Evolutionary conservation across 2,888 invertebrate species (phyloP), one percentile per base, ranked within the genome.

Genomic region (Leptinotarsa haldemani): DNA sequence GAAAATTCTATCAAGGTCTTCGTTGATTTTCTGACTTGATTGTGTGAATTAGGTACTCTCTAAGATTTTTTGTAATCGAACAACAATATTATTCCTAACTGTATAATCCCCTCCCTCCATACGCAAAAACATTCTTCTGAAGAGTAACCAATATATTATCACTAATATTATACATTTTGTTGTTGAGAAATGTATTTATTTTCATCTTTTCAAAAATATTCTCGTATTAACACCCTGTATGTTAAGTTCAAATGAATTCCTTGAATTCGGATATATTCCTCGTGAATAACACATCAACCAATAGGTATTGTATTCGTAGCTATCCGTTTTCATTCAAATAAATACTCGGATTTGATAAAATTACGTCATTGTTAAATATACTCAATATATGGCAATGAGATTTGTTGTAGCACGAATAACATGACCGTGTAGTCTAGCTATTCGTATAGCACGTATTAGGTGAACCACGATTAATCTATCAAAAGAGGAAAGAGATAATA

Each of bases 321-420:
- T 50, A 16, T 50, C n/a, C 50, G 50, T 50, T 50, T 50, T n/a
- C 50, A 50, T 50, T 50, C 1, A n/a, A 15, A 50, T 16, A 16
- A 50, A 50, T 50, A 50, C 50, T 50, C 50, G 16, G 50, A 50
- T 50, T 50, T 50, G 50, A 50, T 50, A 50, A 50, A 50, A 16
- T 50, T 50, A 50, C 50, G 50, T 50, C 50, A 50, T 50, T 50
- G 50, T 50, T 50, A 50, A 50, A 50, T 50, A 50, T 50, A 50
- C 15, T 50, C 50, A n/a, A 50, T 50, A 50, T 50, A 50, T 50
- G 50, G 50, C 50, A 50, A 50, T 50, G n/a, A 50, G 5, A 50
- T 15, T 50, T n/a, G 50, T 50, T 50, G 50, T 50, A 50, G 50
- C 50, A 50, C 50, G n/a, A 50, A 50, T 50, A n/a, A 50, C 50